Evolutionary conservation across 2,797 vertebrate genomes (phyloP).

Genomic region (Capromys pilorides): DNA sequence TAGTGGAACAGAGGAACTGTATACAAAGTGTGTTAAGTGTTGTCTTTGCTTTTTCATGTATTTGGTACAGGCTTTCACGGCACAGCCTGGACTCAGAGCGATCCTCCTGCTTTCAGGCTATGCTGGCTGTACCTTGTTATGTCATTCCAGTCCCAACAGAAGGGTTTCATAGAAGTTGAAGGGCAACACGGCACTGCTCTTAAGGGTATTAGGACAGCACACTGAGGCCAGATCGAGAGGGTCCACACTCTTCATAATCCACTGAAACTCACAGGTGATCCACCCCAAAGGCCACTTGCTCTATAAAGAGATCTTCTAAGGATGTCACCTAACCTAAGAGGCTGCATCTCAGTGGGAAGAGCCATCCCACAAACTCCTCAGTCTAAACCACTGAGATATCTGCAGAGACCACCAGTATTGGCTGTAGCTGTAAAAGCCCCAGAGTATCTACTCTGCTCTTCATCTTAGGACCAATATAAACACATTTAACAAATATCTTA

Average conservation of each 20-base stretch:
- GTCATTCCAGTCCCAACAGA: background rate
- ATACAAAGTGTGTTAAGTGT: background rate
- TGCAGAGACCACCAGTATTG: background rate
- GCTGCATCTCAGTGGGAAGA: background rate
- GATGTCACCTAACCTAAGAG: background rate
- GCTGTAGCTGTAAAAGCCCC: background rate
- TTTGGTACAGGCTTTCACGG: no score
- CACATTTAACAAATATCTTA: background rate
- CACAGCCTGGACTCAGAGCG: no score
- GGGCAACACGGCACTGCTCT: background rate
- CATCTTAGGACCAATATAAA: background rate
- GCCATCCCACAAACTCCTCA: background rate
- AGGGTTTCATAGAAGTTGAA: background rate
- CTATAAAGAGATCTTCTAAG: background rate
- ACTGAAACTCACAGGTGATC: background rate
- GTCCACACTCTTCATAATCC: background rate
- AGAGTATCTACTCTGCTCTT: background rate
- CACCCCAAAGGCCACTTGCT: background rate
- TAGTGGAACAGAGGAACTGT: background rate
- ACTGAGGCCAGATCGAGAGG: background rate
- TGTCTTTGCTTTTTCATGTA: background rate
- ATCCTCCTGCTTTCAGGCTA: no score
- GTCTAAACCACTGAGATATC: background rate
- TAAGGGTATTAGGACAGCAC: no score
- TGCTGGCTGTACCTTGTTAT: background rate